phyloP scores from a whole-genome alignment of 37 sponge, comb jelly and placozoan species.

The Mnemiopsis leidyi region DNA sequence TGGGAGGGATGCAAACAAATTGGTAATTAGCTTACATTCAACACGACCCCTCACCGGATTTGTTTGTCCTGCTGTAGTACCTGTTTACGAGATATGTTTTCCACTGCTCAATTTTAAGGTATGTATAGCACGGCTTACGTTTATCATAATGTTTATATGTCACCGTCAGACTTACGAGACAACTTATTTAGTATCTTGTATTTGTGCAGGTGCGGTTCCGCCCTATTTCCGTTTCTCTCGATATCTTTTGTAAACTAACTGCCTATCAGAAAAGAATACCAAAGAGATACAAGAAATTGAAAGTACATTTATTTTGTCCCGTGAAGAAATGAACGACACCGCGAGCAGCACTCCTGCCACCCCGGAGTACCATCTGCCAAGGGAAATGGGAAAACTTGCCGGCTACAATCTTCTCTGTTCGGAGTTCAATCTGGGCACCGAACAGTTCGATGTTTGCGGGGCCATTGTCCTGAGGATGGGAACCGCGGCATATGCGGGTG shows the following conservation, averaged over 20 bases:
- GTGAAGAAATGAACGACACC: background rate
- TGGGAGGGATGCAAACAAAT: background rate
- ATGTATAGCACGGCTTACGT: too few species aligned
- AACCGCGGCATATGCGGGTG: background rate
- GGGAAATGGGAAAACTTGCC: too few species aligned
- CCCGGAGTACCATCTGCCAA: too few species aligned
- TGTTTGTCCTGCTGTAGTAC: background rate
- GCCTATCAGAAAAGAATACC: too few species aligned
- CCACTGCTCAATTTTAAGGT: too few species aligned
- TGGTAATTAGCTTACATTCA: background rate
- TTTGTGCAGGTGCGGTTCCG: too few species aligned
- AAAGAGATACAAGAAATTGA: background rate
- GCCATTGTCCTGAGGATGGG: slow-evolving; percentile 7
- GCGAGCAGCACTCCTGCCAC: background rate
- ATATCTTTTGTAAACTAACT: too few species aligned
- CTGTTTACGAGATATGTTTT: background rate
- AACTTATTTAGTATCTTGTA: too few species aligned
- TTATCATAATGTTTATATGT: too few species aligned
- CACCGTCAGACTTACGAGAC: too few species aligned
- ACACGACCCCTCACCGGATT: too few species aligned
- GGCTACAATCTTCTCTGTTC: background rate
- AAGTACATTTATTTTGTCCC: background rate
- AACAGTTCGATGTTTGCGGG: background rate
- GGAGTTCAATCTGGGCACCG: background rate
- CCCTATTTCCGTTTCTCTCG: too few species aligned